A percentile compares a stretch with the other conserved stretches of the same genome.
phyloP scores from a whole-genome alignment of 2,888 invertebrate genomes.

The Apamea epomidion region DNA sequence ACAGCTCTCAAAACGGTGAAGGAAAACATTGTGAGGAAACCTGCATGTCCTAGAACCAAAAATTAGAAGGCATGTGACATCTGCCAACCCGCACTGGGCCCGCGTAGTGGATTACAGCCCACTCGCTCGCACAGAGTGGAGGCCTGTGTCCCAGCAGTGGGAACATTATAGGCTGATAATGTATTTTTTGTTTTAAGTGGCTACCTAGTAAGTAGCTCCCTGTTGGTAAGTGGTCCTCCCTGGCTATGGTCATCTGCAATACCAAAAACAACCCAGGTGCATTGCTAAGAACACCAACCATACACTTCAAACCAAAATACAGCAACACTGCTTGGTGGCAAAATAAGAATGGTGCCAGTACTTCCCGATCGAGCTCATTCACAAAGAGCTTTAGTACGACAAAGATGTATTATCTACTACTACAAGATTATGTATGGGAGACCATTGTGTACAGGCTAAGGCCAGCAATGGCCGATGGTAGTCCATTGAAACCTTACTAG shows the following conservation, averaged over 20 bases:
- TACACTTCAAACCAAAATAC: not conserved
- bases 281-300: not conserved
- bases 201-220: not conserved
- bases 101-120: not conserved
- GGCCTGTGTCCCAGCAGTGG: not conserved
- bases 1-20: not conserved
- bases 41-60: not conserved
- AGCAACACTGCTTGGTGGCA: not conserved
- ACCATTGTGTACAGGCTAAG: slow-evolving; percentile 41
- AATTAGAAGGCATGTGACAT: not conserved
- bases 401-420: not conserved
- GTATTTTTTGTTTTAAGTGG: not conserved
- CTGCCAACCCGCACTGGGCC: not conserved
- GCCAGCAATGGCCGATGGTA: slow-evolving; percentile 33
- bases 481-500: slow-evolving; percentile 47
- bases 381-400: not conserved
- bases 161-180: not conserved
- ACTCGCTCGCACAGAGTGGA: not conserved
- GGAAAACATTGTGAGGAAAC: not conserved
- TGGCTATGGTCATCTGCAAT: not conserved
- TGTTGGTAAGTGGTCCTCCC: not conserved
- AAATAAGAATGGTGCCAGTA: not conserved
- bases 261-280: not conserved
- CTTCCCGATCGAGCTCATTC: not conserved
- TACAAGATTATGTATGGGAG: slow-evolving; percentile 2